Evolutionary conservation across 2,797 vertebrate species (phyloP).

Genomic region (Poeciliopsis turneri): DNA sequence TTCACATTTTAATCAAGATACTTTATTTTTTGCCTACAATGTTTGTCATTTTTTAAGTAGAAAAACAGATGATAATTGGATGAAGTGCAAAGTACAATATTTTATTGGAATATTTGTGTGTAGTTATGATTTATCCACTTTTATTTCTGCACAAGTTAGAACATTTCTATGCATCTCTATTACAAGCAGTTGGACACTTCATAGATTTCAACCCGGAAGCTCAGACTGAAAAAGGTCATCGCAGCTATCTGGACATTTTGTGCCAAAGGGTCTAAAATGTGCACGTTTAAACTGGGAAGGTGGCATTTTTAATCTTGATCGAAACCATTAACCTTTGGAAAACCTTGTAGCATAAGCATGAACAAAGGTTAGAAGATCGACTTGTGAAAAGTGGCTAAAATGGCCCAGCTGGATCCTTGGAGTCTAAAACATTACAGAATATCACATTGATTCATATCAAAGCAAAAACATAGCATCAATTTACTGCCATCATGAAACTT

Average conservation of each 20-base stretch:
- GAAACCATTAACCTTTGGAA: neutral
- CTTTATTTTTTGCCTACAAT: neutral
- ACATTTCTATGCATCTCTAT: neutral
- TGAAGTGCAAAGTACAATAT: neutral
- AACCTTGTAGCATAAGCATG: neutral
- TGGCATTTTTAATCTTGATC: neutral
- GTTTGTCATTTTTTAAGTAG: neutral
- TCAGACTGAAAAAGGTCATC: neutral
- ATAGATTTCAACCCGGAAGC: neutral
- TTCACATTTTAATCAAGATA: neutral
- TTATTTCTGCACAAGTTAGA: neutral
- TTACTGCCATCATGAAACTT: neutral
- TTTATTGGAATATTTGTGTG: neutral
- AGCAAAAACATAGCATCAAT: neutral
- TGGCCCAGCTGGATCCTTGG: neutral
- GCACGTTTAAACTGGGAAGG: neutral
- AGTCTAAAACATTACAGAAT: neutral
- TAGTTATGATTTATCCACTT: neutral
- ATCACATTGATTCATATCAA: neutral
- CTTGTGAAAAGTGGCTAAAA: neutral
- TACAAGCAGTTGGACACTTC: neutral
- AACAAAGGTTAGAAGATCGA: neutral
- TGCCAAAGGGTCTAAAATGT: neutral
- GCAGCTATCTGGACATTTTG: neutral
- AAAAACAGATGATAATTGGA: neutral